These are phyloP conservation scores for Apodemus agrarius DNA, from an alignment of 2,797 vertebrate species.

Conservation along the genomic window DNA sequence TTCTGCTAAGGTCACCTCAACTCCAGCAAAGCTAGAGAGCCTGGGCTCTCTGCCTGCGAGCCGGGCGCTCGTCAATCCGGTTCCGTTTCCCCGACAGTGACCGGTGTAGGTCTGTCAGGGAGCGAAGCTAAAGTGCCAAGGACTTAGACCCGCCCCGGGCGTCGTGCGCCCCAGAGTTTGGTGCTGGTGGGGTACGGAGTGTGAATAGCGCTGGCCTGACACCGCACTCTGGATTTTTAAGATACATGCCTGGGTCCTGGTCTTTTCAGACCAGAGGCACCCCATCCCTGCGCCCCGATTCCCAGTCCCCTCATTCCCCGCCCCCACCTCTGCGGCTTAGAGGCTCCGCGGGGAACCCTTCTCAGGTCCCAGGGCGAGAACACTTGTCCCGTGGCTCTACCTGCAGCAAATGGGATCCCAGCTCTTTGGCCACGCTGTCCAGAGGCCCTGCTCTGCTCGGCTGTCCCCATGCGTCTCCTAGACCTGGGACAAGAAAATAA, in stretches of 20 bases:
- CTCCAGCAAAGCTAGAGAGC: background rate
- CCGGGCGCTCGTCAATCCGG: background rate
- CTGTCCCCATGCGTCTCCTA: slow-evolving; percentile 95
- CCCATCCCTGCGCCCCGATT: background rate
- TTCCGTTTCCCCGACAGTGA: background rate
- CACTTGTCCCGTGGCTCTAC: slow-evolving; percentile 79
- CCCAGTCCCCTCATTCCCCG: background rate
- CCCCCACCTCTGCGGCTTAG: background rate
- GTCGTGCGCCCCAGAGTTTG: fast-evolving
- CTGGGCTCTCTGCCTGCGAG: background rate
- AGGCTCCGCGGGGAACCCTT: fast-evolving
- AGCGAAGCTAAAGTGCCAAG: background rate
- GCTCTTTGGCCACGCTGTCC: slow-evolving; percentile 94
- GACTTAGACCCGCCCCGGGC: fast-evolving
- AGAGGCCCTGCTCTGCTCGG: slow-evolving; percentile 89
- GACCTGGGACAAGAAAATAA: slow-evolving; percentile 85
- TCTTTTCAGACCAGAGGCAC: background rate
- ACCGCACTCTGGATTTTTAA: background rate
- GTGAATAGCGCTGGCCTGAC: fast-evolving
- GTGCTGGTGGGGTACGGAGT: background rate
- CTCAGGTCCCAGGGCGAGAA: background rate
- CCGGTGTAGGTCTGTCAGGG: background rate
- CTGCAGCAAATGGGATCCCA: slow-evolving; percentile 96
- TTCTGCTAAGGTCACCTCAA: no score
- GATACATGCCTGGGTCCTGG: fast-evolving